Base-by-base conservation (phyloP, 2,888 invertebrate species). In the Eugnorisma glareosa region DNA sequence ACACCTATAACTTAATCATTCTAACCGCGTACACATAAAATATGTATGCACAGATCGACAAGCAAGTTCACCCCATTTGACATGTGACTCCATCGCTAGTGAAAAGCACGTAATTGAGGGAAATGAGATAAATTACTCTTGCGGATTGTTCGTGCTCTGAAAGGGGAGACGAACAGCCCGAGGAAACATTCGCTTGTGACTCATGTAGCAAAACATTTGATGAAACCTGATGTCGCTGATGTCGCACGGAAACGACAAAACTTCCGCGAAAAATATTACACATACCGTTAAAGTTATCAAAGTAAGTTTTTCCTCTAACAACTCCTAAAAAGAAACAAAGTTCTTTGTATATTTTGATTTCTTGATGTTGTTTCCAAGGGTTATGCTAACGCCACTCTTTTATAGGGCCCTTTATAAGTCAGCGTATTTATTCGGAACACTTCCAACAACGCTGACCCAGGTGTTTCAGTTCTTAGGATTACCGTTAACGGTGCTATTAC, bases 61-160 rank as follows among this genome's bases (percentile, higher is more conserved):
- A 85, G 73, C 77, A 83, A 90, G 84, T 90, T 92, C 92, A 93
- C 93, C 94, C 94, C 90, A 93, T 93, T 93, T 94, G 93, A 94
- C 93, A 94, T 92, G 91, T 90, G 93, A 93, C 90, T 91, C 91
- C 90, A 84, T 86, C 86, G 89, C 82, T 90, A 89, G 88, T 93
- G 93, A 94, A 94, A 95, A 95, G 93, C 91, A 88, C 91, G 91
- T 95, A 94, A 95, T 95, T 94, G 94, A 93, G 92, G 95, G 93
- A 95, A 95, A 95, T 95, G 93, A 94, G 93, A 95, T 94, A 94
- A 95, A 95, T 95, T 94, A 94, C 93, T 92, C 89, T 90, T 92
- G 91, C 89, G 90, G 91, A 92, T 92, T 93, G 92, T 94, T 93
- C 90, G 89, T 88, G 81, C 77, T 83, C 80, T 75, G 84, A 87